Evolutionary conservation across 2,888 invertebrate genomes (phyloP).

Genomic region (Matsumyia berberina): DNA sequence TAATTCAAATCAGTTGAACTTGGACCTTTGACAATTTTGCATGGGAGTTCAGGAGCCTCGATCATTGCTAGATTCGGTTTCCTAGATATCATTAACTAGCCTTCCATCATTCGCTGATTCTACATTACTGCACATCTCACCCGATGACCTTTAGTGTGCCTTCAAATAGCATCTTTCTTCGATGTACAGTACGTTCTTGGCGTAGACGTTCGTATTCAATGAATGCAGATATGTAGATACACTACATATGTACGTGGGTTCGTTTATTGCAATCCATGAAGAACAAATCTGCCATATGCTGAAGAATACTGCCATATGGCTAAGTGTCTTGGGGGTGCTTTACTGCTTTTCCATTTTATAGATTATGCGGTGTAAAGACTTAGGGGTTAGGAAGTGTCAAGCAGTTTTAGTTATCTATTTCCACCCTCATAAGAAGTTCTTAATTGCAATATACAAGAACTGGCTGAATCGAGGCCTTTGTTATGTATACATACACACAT

Average conservation of each 20-base stretch:
- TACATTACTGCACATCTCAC: slow-evolving; percentile 74
- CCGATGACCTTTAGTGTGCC: slow-evolving; percentile 59
- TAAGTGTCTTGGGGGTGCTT: slow-evolving; percentile 44
- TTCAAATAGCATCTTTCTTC: slow-evolving; percentile 34
- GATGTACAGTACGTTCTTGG: slow-evolving; percentile 16
- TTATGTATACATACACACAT: too few species aligned
- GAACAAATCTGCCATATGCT: slow-evolving; percentile 61
- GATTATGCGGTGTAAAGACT: slow-evolving; percentile 16
- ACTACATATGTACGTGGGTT: slow-evolving; percentile 24
- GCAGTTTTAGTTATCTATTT: not conserved
- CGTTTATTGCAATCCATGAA: slow-evolving; percentile 50
- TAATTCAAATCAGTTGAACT: slow-evolving; percentile 78
- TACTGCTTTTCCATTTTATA: slow-evolving; percentile 25
- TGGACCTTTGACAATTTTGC: slow-evolving; percentile 77
- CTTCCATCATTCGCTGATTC: slow-evolving; percentile 61
- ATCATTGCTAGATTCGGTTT: slow-evolving; percentile 69
- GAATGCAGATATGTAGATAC: slow-evolving; percentile 30
- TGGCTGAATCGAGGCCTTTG: too few species aligned
- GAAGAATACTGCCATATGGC: slow-evolving; percentile 55
- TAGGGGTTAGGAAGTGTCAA: slow-evolving; percentile 34
- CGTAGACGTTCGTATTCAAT: slow-evolving; percentile 44
- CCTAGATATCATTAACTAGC: slow-evolving; percentile 68
- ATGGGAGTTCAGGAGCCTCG: slow-evolving; percentile 74
- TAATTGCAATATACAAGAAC: too few species aligned
- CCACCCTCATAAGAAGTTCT: slow-evolving; percentile 6